Evolutionary conservation across 2,797 vertebrate species (phyloP).

Genomic region (Perodicticus potto): DNA sequence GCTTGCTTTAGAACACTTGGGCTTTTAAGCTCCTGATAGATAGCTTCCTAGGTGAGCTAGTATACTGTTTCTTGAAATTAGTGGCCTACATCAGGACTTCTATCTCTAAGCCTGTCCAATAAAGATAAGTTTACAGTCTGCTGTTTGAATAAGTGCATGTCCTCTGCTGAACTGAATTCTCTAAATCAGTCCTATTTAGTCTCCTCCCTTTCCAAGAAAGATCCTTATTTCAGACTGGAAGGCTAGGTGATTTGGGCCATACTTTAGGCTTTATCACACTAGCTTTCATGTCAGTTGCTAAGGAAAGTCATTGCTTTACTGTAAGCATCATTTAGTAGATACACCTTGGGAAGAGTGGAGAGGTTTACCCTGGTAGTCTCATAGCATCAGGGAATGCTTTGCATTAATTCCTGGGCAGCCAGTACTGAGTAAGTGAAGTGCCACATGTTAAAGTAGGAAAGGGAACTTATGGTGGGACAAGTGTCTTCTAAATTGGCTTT

Average conservation of each 20-base stretch:
- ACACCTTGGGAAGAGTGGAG: not conserved
- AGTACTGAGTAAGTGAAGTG: not conserved
- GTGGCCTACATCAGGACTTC: constrained; percentile 75
- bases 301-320: constrained; percentile 2
- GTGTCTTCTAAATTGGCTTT: constrained; percentile 4
- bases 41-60: constrained; percentile 62
- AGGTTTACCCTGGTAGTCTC: not conserved
- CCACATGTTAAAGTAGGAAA: constrained; percentile 6
- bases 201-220: constrained; percentile 65
- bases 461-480: not conserved
- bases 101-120: constrained; percentile 55
- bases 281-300: not conserved
- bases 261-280: constrained; percentile 10
- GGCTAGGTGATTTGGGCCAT: not conserved
- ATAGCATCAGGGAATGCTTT: constrained; percentile 38
- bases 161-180: constrained; percentile 63
- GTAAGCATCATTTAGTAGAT: not conserved
- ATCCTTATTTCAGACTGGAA: constrained; percentile 51
- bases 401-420: not conserved
- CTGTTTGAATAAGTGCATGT: constrained; percentile 54
- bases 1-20: not conserved
- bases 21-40: constrained; percentile 8
- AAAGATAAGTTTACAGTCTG: constrained; percentile 71
- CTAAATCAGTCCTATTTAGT: constrained; percentile 60
- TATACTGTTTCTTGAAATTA: constrained; percentile 72